Evolutionary conservation across 2,888 invertebrate species (phyloP).

Genomic region (Perizoma flavofasciatum): DNA sequence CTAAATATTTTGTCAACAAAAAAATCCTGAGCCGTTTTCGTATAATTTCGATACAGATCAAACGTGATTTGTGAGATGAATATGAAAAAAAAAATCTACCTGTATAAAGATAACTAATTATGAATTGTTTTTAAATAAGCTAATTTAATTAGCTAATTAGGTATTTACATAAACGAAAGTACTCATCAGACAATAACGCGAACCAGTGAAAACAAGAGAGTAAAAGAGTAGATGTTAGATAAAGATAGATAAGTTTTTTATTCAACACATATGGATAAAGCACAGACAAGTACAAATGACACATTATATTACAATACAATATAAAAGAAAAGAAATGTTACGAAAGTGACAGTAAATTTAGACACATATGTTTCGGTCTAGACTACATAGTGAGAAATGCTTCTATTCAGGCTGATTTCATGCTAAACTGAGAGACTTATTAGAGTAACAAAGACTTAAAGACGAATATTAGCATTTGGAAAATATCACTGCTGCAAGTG

Average conservation of each 20-base stretch:
- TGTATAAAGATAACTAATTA: background rate
- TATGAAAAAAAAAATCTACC: too few relatives aligned
- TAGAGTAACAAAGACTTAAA: background rate
- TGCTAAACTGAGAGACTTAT: slow-evolving; percentile 2
- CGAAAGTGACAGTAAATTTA: slow-evolving; percentile 1
- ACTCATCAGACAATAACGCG: background rate
- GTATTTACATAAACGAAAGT: background rate
- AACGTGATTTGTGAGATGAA: too few relatives aligned
- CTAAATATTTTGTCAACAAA: too few relatives aligned
- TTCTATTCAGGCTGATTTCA: slow-evolving; percentile 3
- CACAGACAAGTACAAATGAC: too few relatives aligned
- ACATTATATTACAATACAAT: too few relatives aligned
- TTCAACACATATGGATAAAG: too few relatives aligned
- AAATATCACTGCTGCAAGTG: too few relatives aligned
- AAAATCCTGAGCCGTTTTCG: too few relatives aligned
- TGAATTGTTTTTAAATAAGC: background rate
- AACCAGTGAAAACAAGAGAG: slow-evolving; percentile 2
- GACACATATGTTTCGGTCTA: background rate
- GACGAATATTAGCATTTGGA: too few relatives aligned
- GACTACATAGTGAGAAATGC: background rate
- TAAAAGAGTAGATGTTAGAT: background rate
- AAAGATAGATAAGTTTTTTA: too few relatives aligned
- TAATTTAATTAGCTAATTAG: background rate
- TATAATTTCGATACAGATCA: too few relatives aligned
- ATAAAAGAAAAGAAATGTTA: too few relatives aligned